Evolutionary conservation across 1,140 invertebrate species (phyloP).

Genomic region (Cryptotermes secundus): DNA sequence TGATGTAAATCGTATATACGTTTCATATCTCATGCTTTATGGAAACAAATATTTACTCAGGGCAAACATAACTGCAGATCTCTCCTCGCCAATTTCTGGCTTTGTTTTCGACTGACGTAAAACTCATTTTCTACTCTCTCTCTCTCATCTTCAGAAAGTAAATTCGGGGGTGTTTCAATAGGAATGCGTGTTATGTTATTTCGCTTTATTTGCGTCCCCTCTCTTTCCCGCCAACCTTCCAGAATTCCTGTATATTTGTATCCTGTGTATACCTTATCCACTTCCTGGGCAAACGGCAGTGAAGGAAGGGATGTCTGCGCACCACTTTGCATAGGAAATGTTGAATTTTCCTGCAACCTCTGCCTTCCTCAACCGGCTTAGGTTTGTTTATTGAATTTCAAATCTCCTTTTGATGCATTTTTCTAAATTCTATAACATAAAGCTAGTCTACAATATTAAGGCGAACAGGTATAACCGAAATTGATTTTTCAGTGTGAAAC

Average conservation of each 20-base stretch:
- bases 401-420: neutral
- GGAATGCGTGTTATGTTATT: neutral
- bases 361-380: neutral
- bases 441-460: neutral
- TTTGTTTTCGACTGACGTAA: too few relatives aligned
- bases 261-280: neutral
- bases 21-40: neutral
- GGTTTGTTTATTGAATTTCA: neutral
- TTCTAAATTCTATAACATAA: neutral
- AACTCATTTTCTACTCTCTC: too few relatives aligned
- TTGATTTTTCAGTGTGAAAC: too few relatives aligned
- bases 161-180: neutral
- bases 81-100: neutral
- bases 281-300: neutral
- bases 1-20: neutral
- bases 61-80: neutral
- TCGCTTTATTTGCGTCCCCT: neutral
- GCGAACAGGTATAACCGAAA: too few relatives aligned
- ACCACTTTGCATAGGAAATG: constrained; percentile 9
- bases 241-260: neutral
- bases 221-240: neutral
- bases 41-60: constrained; percentile 3
- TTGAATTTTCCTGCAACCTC: neutral
- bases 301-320: neutral
- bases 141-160: neutral